phyloP scores from a whole-genome alignment of 2,888 invertebrate species.

The Andrena dorsata region DNA sequence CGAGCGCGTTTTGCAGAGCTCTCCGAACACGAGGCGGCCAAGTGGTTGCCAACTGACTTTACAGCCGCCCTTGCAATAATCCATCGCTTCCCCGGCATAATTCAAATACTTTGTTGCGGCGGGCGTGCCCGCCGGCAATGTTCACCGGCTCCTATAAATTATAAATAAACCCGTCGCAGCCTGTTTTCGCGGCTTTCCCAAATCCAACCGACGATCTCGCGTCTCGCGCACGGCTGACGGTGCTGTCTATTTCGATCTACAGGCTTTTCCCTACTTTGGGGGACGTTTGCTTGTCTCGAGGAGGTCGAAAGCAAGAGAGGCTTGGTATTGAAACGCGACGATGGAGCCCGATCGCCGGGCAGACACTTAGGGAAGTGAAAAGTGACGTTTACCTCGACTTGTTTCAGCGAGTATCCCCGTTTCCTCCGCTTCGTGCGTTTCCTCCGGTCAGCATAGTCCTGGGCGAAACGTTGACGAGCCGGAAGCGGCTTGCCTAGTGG shows the following conservation, averaged over 20 bases:
- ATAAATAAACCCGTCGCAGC: conserved; percentile 56
- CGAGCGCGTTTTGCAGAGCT: conserved; percentile 22
- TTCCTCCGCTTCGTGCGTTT: conserved; percentile 51
- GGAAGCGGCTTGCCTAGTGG: background rate
- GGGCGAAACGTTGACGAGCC: conserved; percentile 7
- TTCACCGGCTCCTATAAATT: conserved; percentile 51
- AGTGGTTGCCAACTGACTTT: conserved; percentile 69
- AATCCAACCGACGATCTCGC: background rate
- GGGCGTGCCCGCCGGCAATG: background rate
- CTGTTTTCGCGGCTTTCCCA: conserved; percentile 6
- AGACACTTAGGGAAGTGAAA: conserved; percentile 12
- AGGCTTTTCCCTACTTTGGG: background rate
- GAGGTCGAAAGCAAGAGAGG: background rate
- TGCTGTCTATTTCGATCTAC: conserved; percentile 1
- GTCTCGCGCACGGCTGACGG: background rate
- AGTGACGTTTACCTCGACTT: conserved; percentile 61
- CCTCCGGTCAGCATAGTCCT: conserved; percentile 63
- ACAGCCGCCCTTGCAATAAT: conserved; percentile 51
- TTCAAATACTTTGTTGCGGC: conserved; percentile 61
- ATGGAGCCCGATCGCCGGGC: background rate
- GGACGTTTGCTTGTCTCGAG: background rate
- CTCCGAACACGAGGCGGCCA: conserved; percentile 16
- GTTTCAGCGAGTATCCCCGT: conserved; percentile 63
- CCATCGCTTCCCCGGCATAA: conserved; percentile 55
- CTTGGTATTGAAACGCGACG: background rate